Evolutionary conservation across 2,888 invertebrate genomes (phyloP).

Genomic region (Eilema sororculum): DNA sequence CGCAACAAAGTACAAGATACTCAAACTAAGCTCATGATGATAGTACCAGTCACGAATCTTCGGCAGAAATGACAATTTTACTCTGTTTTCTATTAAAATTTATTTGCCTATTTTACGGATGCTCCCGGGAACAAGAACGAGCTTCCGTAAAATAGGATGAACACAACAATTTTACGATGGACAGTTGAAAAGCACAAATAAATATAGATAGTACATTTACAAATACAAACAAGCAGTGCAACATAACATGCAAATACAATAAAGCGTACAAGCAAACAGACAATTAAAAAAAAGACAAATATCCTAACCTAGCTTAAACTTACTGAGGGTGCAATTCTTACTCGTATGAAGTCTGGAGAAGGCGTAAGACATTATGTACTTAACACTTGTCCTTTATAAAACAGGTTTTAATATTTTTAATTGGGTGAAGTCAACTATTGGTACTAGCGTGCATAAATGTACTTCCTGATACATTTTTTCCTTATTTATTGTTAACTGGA

Average conservation of each 20-base stretch:
- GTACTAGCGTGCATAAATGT: no score
- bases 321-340: neutral
- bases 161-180: neutral
- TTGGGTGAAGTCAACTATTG: no score
- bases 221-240: conserved; percentile 20
- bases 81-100: neutral
- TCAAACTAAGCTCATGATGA: neutral
- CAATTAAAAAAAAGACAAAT: conserved; percentile 10
- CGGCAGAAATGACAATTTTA: neutral
- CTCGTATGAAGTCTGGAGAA: no score
- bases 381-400: no score
- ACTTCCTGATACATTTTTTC: no score
- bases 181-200: neutral
- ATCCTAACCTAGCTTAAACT: neutral
- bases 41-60: neutral
- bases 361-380: neutral
- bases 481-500: no score
- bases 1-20: neutral
- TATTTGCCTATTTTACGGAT: neutral
- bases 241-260: conserved; percentile 25
- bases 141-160: no score
- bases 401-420: no score
- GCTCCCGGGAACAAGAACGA: neutral
- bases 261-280: conserved; percentile 29
- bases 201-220: conserved; percentile 16